Conservation (phyloP, 1,140 invertebrate species). For the Aphaenogaster floridana region DNA sequence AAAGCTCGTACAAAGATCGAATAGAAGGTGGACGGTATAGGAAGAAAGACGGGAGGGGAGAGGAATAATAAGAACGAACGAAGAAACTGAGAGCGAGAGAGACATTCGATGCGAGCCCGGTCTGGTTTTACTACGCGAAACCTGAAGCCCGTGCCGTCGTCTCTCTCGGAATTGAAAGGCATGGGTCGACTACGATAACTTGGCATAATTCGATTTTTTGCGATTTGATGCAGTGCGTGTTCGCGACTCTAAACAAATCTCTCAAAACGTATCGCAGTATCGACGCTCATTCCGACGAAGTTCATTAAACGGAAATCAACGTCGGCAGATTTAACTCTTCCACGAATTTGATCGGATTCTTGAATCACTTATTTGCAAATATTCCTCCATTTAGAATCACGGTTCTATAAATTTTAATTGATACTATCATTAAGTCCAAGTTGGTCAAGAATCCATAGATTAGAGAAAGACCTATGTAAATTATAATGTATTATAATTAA, state of each 20-base stretch:
- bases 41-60: conserved; percentile 22
- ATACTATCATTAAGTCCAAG: neutral
- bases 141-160: conserved; percentile 63
- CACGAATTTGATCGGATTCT: neutral
- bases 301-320: conserved; percentile 25
- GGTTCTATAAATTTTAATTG: neutral
- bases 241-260: conserved; percentile 71
- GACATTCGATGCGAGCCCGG: conserved; percentile 37
- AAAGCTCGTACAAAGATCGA: conserved; percentile 65
- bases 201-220: conserved; percentile 69
- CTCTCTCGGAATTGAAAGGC: conserved; percentile 57
- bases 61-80: conserved; percentile 43
- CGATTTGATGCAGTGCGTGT: conserved; percentile 66
- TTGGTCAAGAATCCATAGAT: neutral
- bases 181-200: conserved; percentile 70
- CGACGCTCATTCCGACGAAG: conserved; percentile 2
- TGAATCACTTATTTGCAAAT: neutral
- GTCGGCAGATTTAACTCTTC: conserved; percentile 20
- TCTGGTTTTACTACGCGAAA: conserved; percentile 81
- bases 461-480: neutral
- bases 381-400: neutral
- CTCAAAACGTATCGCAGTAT: conserved; percentile 32
- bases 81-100: conserved; percentile 21
- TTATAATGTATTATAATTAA: neutral
- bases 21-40: conserved; percentile 44